phyloP scores from a whole-genome alignment of 2,113 vertebrate species.

The Grammomys surdaster region DNA sequence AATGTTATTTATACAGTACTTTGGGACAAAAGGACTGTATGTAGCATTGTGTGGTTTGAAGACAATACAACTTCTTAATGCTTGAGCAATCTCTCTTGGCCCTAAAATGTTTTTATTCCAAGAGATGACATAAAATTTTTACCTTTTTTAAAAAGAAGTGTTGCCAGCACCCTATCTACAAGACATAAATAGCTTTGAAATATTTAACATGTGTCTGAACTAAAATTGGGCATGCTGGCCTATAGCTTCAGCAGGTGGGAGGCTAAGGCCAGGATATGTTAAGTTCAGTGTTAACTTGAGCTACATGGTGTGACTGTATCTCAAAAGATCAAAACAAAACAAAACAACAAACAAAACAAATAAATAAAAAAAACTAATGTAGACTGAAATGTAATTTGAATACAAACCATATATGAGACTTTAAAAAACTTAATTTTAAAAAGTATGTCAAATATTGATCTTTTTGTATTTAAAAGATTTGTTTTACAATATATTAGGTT shows the following conservation, averaged over 20 bases:
- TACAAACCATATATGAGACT: not conserved
- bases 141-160: not conserved
- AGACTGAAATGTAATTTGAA: not conserved
- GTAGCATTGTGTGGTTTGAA: too few species aligned
- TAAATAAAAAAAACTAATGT: not conserved
- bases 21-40: not conserved
- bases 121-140: not conserved
- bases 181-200: not conserved
- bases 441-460: not conserved
- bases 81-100: not conserved
- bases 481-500: not conserved
- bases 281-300: not conserved
- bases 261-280: not conserved
- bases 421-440: slow-evolving; percentile 12
- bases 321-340: not conserved
- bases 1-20: not conserved
- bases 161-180: not conserved
- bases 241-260: not conserved
- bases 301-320: not conserved
- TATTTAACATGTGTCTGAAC: not conserved
- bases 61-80: too few species aligned
- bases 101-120: not conserved
- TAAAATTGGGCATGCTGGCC: not conserved
- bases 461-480: not conserved
- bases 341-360: not conserved